These are phyloP conservation scores for Idaea biselata DNA, from an alignment of 2,888 invertebrate species.

Conservation along the genomic window DNA sequence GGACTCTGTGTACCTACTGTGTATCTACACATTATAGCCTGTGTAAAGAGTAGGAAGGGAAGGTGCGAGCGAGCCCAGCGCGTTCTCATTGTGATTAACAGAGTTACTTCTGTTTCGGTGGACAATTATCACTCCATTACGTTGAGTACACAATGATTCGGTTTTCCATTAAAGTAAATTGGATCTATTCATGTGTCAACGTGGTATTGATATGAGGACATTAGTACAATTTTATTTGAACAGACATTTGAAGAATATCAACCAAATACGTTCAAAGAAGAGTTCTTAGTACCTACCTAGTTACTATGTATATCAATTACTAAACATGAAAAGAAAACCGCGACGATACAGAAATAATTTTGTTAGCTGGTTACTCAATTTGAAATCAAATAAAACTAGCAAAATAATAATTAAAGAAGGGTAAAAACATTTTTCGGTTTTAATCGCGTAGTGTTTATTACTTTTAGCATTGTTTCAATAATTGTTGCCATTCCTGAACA, in stretches of 20 bases:
- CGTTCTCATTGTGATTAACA: slow-evolving; percentile 73
- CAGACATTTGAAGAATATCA: not conserved
- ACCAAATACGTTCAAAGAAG: not conserved
- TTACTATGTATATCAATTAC: too few relatives aligned
- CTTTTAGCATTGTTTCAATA: too few relatives aligned
- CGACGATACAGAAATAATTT: too few relatives aligned
- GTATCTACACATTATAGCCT: slow-evolving; percentile 26
- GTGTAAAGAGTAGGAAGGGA: slow-evolving; percentile 55
- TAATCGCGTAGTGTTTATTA: too few relatives aligned
- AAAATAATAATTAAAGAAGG: too few relatives aligned
- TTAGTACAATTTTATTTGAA: slow-evolving; percentile 7
- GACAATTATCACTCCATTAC: slow-evolving; percentile 79
- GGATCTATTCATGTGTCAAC: slow-evolving; percentile 53
- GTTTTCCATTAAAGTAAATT: slow-evolving; percentile 67
- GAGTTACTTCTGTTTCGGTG: slow-evolving; percentile 77
- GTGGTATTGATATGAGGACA: slow-evolving; percentile 41
- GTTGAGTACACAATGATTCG: slow-evolving; percentile 61
- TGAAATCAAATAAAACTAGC: too few relatives aligned
- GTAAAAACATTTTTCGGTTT: too few relatives aligned
- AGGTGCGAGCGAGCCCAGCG: slow-evolving; percentile 23
- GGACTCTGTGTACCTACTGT: slow-evolving; percentile 22
- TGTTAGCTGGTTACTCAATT: too few relatives aligned
- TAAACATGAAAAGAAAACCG: too few relatives aligned
- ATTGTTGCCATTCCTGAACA: too few relatives aligned
- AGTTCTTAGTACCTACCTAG: too few relatives aligned